Evolutionary conservation across 2,888 invertebrate genomes (phyloP), one percentile per base, ranked within the genome.

Genomic region (Drosophila tanythrix): DNA sequence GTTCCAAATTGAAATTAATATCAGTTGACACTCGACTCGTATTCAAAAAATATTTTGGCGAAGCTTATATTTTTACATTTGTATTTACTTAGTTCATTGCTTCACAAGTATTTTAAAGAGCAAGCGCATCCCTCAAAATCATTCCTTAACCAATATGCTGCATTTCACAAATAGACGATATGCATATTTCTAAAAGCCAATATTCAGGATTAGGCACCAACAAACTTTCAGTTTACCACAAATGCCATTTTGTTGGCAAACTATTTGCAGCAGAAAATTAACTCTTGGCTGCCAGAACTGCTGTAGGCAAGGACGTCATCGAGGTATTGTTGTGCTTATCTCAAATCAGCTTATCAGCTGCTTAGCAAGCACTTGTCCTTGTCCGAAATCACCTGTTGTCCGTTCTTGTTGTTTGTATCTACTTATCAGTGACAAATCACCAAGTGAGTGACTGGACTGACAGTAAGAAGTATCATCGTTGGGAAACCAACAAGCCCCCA

Each of bases 391-490:
- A 74, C 74, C 78, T 74, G 70, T 74, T 74, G 73, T 59, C 40
- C 33, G 36, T n/a, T 61, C 8, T 29, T 27, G 29, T 35, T 65
- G 18, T n/a, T 40, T 36, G 60, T 51, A 40, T 72, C 79, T 55
- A 67, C 79, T 83, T 83, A 85, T 84, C 75, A 62, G 77, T 85
- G 84, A 85, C 84, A 88, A 85, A 85, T 85, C 81, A 79, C 72
- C 75, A 75, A 81, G 63, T 67, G 78, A 78, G 70, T 81, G 76
- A 67, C 60, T 68, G 67, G 51, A 53, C 72, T 80, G 84, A 84
- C 84, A 84, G 76, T 74, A 76, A 81, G 87, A 82, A 76, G 84
- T 80, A 88, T 88, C 84, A 82, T 85, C 88, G 88, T 85, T 88
- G 84, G 81, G 74, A 63, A 66, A 43, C 83, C 62, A 63, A 65